phyloP scores from a whole-genome alignment of 35 echinoderm and acorn worm species.

The Eucidaris tribuloides region DNA sequence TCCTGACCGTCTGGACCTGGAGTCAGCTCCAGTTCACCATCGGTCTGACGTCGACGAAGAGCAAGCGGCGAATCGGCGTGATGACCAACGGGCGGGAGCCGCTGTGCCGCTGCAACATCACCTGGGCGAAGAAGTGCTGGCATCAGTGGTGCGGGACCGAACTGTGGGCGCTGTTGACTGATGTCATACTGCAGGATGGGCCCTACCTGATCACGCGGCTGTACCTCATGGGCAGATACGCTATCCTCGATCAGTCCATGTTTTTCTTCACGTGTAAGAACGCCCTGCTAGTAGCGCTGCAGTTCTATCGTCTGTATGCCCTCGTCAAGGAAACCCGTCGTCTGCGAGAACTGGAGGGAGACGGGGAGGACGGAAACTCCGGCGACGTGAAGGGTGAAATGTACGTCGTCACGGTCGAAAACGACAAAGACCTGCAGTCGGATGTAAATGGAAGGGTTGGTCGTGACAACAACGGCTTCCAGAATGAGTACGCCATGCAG shows the following conservation, averaged over 20 bases:
- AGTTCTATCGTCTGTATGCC: constrained; percentile 80
- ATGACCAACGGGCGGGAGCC: constrained; percentile 5
- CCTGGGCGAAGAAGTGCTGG: neutral
- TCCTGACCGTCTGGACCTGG: constrained; percentile 73
- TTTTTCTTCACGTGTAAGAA: constrained; percentile 96
- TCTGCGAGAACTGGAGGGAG: too few species aligned
- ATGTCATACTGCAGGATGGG: constrained; percentile 76
- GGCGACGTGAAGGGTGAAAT: too few species aligned
- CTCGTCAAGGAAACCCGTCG: constrained; percentile 52
- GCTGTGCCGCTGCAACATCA: neutral
- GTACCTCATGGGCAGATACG: constrained; percentile 64
- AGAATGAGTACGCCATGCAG: too few species aligned
- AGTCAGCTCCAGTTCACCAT: constrained; percentile 80
- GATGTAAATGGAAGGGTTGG: too few species aligned
- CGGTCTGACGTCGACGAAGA: constrained; percentile 70
- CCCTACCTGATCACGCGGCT: constrained; percentile 74
- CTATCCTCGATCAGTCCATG: constrained; percentile 60
- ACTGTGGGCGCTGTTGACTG: constrained; percentile 80
- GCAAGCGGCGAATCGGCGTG: constrained; percentile 55
- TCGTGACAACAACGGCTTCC: too few species aligned
- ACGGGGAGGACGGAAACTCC: too few species aligned
- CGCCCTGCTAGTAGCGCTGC: constrained; percentile 62
- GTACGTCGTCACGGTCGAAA: too few species aligned
- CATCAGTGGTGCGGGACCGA: constrained; percentile 66
- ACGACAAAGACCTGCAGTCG: too few species aligned